A percentile compares a stretch with the other conserved stretches of the same genome.
phyloP scores from a whole-genome alignment of 1,140 invertebrate species.

The Drosophila sproati region DNA sequence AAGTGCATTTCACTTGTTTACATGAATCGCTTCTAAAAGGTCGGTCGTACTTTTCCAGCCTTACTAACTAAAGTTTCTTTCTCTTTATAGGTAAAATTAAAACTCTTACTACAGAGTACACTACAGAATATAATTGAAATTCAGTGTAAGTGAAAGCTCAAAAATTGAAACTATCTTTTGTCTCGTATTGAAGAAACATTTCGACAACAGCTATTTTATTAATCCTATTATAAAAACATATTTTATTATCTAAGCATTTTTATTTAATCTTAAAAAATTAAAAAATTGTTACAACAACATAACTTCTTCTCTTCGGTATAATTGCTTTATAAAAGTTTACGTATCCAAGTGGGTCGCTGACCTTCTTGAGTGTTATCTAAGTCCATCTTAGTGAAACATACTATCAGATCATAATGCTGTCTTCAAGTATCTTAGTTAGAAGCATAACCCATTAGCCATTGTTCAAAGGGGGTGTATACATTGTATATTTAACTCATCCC shows the following conservation, averaged over 20 bases:
- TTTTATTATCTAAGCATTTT: too few relatives aligned
- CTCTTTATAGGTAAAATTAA: constrained; percentile 41
- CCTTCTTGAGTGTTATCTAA: constrained; percentile 1
- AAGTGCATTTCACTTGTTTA: constrained; percentile 56
- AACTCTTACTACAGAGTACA: too few relatives aligned
- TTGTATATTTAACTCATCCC: constrained; percentile 29
- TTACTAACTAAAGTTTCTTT: constrained; percentile 9
- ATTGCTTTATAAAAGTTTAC: not conserved
- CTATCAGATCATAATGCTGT: constrained; percentile 22
- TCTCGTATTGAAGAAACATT: too few relatives aligned
- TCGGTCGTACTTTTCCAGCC: not conserved
- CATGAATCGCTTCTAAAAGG: constrained; percentile 14
- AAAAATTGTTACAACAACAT: too few relatives aligned
- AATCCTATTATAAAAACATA: too few relatives aligned
- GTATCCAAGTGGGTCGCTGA: not conserved
- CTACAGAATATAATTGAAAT: not conserved
- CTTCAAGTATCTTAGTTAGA: constrained; percentile 29
- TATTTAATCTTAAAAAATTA: too few relatives aligned
- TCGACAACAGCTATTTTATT: too few relatives aligned
- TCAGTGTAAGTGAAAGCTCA: too few relatives aligned
- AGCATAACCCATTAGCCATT: constrained; percentile 55
- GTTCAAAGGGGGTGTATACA: constrained; percentile 19
- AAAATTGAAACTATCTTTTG: too few relatives aligned
- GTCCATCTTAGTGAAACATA: not conserved
- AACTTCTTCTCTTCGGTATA: too few relatives aligned